Conservation (phyloP, 2,113 vertebrate genomes). For the Poicephalus gulielmi region DNA sequence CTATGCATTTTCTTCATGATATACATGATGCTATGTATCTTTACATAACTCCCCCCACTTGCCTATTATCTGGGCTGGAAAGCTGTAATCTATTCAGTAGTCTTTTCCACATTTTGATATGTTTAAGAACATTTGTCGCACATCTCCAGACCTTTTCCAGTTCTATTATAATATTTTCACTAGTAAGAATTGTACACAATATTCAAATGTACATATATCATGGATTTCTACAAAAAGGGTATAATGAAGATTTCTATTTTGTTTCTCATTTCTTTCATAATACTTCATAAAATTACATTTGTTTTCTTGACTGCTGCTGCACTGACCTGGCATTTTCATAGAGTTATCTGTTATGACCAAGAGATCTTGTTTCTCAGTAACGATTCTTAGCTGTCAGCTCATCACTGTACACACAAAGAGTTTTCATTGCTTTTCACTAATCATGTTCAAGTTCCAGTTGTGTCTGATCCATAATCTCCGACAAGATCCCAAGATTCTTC, state of each 20-base stretch:
- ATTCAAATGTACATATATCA: not conserved
- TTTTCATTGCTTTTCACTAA: not conserved
- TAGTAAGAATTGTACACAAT: not conserved
- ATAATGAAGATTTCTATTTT: not conserved
- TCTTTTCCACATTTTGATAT: not conserved
- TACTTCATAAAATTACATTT: not conserved
- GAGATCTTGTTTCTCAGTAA: not conserved
- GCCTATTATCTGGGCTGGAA: not conserved
- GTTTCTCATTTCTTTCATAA: not conserved
- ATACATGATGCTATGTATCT: not conserved
- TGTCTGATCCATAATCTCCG: not conserved
- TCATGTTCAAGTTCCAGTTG: not conserved
- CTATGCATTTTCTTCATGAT: not conserved
- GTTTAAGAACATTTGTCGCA: not conserved
- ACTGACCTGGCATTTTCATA: not conserved
- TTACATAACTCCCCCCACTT: not conserved
- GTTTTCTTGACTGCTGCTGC: not conserved
- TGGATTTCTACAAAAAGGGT: not conserved
- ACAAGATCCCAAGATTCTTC: not conserved
- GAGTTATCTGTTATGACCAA: not conserved
- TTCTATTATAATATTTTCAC: not conserved
- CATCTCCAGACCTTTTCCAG: not conserved
- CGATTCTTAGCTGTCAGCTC: not conserved
- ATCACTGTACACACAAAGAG: not conserved
- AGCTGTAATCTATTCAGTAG: not conserved